phyloP scores from a whole-genome alignment of 1,140 invertebrate species.

The Bradysia coprophila region DNA sequence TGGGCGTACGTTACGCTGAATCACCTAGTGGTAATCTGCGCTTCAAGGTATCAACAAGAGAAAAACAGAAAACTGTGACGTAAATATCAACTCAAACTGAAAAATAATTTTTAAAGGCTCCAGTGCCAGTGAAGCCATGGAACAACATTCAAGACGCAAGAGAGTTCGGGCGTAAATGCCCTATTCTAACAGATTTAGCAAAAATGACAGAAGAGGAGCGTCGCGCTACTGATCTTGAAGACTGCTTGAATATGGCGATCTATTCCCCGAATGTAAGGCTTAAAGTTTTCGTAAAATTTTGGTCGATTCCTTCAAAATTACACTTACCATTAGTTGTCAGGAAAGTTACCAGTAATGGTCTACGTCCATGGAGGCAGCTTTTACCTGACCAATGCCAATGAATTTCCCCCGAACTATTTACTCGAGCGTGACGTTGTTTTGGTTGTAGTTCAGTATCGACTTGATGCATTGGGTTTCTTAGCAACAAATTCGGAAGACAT shows the following conservation, averaged over 20 bases:
- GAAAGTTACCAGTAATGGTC: constrained; percentile 17
- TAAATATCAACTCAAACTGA: not conserved
- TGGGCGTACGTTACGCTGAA: constrained; percentile 20
- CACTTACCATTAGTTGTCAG: constrained; percentile 9
- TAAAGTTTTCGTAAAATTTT: not conserved
- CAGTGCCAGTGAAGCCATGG: constrained; percentile 24
- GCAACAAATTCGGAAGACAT: constrained; percentile 29
- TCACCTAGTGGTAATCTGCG: constrained; percentile 12
- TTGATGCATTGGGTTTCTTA: constrained; percentile 31
- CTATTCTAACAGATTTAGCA: constrained; percentile 14
- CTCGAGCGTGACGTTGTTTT: constrained; percentile 27
- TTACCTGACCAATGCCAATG: constrained; percentile 15
- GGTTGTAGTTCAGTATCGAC: constrained; percentile 27
- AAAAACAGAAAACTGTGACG: not conserved
- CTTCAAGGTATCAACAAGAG: constrained; percentile 12
- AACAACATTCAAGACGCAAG: constrained; percentile 17
- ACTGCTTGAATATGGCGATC: constrained; percentile 18
- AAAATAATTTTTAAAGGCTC: constrained; percentile 7
- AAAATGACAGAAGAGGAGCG: constrained; percentile 11
- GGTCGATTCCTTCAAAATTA: not conserved
- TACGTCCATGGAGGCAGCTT: constrained; percentile 23
- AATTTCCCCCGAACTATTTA: constrained; percentile 19
- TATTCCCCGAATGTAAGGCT: constrained; percentile 19
- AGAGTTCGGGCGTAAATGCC: constrained; percentile 14
- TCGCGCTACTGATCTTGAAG: constrained; percentile 13